Percentiles rank a stretch among this genome's conserved stretches.
phyloP scores from a whole-genome alignment of 2,888 invertebrate species.

The Anticlea derivata region DNA sequence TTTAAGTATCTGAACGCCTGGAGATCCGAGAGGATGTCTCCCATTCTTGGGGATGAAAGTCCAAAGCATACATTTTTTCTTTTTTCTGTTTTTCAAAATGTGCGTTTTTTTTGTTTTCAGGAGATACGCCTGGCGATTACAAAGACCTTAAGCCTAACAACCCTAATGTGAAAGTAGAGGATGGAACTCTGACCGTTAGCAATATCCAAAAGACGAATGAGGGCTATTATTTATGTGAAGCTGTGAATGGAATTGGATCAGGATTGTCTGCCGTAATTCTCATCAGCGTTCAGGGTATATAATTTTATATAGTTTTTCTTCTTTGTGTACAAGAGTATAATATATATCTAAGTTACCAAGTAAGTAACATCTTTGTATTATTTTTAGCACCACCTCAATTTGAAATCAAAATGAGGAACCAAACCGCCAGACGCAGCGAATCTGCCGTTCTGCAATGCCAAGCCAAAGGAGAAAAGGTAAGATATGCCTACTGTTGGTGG shows the following conservation, averaged over 20 bases:
- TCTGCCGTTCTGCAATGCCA: conserved; percentile 96
- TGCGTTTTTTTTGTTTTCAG: conserved; percentile 66
- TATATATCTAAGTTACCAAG: too few species aligned
- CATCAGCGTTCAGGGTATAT: conserved; percentile 95
- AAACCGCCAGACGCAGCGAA: conserved; percentile 95
- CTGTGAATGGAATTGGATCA: conserved; percentile 97
- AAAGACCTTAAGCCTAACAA: conserved; percentile 95
- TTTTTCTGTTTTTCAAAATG: neutral
- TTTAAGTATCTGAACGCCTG: too few species aligned
- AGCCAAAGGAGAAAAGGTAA: conserved; percentile 93
- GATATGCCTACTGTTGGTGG: too few species aligned
- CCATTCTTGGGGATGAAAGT: too few species aligned
- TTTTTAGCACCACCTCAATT: conserved; percentile 94
- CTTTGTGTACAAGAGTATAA: neutral
- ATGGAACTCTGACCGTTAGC: conserved; percentile 94
- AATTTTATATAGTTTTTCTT: neutral
- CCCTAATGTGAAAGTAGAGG: conserved; percentile 95
- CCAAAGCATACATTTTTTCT: too few species aligned
- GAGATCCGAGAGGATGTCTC: too few species aligned
- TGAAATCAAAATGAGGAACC: conserved; percentile 95
- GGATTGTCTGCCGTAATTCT: conserved; percentile 97
- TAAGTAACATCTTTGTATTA: neutral
- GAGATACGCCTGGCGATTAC: conserved; percentile 96
- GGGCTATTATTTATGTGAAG: conserved; percentile 97
- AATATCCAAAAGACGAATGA: conserved; percentile 97